phyloP scores from a whole-genome alignment of 2,888 invertebrate species.

The Tipula vernalis region DNA sequence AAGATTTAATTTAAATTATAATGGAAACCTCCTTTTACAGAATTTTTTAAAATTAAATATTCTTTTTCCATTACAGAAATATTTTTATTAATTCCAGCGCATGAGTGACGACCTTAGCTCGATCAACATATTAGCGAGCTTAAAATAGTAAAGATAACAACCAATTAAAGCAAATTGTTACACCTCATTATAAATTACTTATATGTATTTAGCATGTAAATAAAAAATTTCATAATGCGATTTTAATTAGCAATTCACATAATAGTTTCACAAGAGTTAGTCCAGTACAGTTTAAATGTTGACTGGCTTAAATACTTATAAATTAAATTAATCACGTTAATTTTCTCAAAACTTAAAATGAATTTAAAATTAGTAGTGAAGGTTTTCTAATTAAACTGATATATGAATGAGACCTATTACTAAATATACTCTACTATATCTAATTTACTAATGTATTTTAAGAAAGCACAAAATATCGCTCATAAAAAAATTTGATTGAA shows the following conservation, averaged over 20 bases:
- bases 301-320: neutral
- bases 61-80: too few relatives aligned
- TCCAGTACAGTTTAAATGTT: neutral
- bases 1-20: too few relatives aligned
- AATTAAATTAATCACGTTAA: neutral
- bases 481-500: neutral
- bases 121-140: too few relatives aligned
- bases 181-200: neutral
- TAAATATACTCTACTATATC: neutral
- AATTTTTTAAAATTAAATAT: too few relatives aligned
- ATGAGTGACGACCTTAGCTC: too few relatives aligned
- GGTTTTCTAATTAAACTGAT: neutral
- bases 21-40: too few relatives aligned
- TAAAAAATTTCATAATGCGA: neutral
- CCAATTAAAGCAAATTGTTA: neutral
- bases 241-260: too few relatives aligned
- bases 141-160: neutral
- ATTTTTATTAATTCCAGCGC: too few relatives aligned
- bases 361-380: neutral
- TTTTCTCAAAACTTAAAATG: neutral
- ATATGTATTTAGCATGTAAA: neutral
- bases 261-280: too few relatives aligned
- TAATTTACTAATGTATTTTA: neutral
- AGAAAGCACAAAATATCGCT: neutral
- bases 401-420: neutral